Conservation (phyloP, 2,797 vertebrate species). For the Limnodromus scolopaceus region DNA sequence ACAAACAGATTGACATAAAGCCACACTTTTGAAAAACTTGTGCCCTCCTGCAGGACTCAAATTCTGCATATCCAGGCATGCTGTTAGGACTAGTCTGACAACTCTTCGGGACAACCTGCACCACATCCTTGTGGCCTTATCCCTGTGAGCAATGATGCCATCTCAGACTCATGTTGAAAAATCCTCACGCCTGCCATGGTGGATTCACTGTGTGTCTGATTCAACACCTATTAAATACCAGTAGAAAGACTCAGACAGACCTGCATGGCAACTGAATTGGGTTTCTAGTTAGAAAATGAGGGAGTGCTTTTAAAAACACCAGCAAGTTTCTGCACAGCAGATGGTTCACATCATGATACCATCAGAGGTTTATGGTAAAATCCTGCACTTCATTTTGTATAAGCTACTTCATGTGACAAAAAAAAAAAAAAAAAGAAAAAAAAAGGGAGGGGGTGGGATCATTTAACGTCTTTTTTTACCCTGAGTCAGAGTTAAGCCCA, state of each 20-base stretch:
- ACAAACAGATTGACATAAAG: neutral
- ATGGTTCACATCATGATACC: neutral
- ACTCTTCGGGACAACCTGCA: neutral
- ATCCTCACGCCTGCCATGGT: neutral
- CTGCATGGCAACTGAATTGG: neutral
- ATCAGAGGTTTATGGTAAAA: neutral
- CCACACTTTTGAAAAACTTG: neutral
- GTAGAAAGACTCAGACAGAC: neutral
- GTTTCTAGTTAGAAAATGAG: neutral
- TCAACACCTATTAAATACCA: neutral
- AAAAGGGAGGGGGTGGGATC: neutral
- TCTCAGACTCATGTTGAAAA: neutral
- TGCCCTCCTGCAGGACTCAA: neutral
- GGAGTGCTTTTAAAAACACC: neutral
- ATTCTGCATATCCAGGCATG: neutral
- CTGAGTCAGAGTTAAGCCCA: neutral
- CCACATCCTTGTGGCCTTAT: neutral
- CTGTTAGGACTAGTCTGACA: rapidly evolving
- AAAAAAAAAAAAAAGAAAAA: neutral
- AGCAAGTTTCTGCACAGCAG: neutral
- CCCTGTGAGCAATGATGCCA: too few species aligned
- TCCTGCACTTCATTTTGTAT: neutral
- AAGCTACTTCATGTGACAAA: neutral
- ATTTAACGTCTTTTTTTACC: neutral
- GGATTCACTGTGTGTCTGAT: neutral